phyloP scores from a whole-genome alignment of 1,140 invertebrate species.

The Drosophila gunungcola region DNA sequence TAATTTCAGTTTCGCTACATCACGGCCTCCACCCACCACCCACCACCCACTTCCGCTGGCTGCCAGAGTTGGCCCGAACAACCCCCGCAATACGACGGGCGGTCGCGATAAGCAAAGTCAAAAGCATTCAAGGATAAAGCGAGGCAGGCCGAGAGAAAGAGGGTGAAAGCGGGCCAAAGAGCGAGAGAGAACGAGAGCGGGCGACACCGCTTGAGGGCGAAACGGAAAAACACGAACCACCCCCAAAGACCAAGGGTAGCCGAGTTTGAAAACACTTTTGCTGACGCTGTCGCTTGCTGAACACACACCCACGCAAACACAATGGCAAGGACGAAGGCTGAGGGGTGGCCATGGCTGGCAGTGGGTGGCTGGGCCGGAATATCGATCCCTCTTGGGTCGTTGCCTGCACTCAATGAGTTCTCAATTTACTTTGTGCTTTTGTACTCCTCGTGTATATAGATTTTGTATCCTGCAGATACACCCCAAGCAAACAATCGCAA shows the following conservation, averaged over 20 bases:
- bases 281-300: slow-evolving; percentile 65
- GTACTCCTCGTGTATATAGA: slow-evolving; percentile 40
- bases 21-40: slow-evolving; percentile 22
- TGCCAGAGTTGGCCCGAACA: slow-evolving; percentile 32
- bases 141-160: slow-evolving; percentile 14
- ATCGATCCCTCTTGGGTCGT: slow-evolving; percentile 82
- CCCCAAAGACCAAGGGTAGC: slow-evolving; percentile 48
- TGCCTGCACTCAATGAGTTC: slow-evolving; percentile 79
- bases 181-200: slow-evolving; percentile 17
- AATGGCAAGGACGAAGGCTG: slow-evolving; percentile 10
- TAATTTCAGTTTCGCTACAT: slow-evolving; percentile 77
- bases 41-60: slow-evolving; percentile 49
- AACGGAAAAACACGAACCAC: slow-evolving; percentile 52
- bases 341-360: slow-evolving; percentile 2
- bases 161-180: neutral
- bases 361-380: slow-evolving; percentile 50
- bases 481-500: slow-evolving; percentile 23
- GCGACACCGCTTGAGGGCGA: slow-evolving; percentile 37
- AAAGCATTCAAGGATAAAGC: slow-evolving; percentile 77
- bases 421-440: slow-evolving; percentile 69
- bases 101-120: slow-evolving; percentile 75
- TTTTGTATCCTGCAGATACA: slow-evolving; percentile 61
- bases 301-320: slow-evolving; percentile 34
- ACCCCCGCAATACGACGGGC: slow-evolving; percentile 61
- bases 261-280: slow-evolving; percentile 77